A percentile compares a stretch with the other conserved stretches of the same genome.
Evolutionary conservation across 2,797 vertebrate species (phyloP).

Genomic region (Alca torda): DNA sequence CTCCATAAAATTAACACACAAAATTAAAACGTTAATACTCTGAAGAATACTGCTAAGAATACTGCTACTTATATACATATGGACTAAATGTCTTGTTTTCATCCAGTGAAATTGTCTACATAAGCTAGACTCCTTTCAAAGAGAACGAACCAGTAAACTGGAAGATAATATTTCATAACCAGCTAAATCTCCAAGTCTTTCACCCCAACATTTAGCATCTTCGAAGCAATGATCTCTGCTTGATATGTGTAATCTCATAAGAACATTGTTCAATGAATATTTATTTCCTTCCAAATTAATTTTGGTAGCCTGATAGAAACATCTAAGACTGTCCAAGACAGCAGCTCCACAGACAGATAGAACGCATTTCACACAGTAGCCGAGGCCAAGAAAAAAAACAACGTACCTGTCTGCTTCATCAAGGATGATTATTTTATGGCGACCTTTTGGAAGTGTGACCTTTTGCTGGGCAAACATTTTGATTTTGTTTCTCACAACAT

Average conservation of each 20-base stretch:
- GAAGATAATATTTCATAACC: not conserved
- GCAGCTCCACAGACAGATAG: not conserved
- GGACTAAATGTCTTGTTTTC: not conserved
- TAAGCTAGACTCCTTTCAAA: not conserved
- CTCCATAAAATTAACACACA: not conserved
- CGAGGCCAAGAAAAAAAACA: not conserved
- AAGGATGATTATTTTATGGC: conserved; percentile 97
- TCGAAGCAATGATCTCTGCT: not conserved
- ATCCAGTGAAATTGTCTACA: not conserved
- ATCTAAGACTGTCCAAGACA: not conserved
- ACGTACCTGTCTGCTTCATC: conserved; percentile 96
- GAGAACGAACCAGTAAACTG: not conserved
- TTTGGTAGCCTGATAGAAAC: not conserved
- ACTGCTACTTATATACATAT: not conserved
- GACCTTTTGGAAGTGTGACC: conserved; percentile 92
- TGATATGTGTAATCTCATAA: not conserved
- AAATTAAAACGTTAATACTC: not conserved
- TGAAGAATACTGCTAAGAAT: not conserved
- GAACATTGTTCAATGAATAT: not conserved
- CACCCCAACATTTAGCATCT: not conserved
- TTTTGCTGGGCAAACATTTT: conserved; percentile 99
- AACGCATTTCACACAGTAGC: not conserved
- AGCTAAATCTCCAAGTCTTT: not conserved
- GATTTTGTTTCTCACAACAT: conserved; percentile 98
- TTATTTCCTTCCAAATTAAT: not conserved